Evolutionary conservation across 1,140 invertebrate species (phyloP), one percentile per base, ranked within the genome.

Genomic region (Hesperophylax magnus): DNA sequence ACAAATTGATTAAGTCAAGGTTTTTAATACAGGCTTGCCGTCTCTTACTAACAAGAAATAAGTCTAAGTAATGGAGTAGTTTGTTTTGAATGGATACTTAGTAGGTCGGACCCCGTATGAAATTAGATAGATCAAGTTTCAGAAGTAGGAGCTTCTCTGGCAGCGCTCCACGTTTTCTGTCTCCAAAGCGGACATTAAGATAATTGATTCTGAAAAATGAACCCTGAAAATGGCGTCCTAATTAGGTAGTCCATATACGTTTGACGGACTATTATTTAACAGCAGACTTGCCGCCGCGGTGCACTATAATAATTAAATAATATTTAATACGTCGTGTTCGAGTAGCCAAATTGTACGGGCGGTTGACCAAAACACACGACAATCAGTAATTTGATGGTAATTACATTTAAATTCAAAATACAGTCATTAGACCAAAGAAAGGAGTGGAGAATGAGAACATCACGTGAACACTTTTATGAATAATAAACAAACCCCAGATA

Each of bases 251-350:
- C 1, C 54, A 75, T 34, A 39, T n/a, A 8, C 39, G 24, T 76
- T 58, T 76, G 72, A 52, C 31, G 69, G 14, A 72, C 5, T 69
- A 67, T 1, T 31, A 9, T 52, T 22, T 8, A 14, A 24, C 69
- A 9, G 24, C 8, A 31, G 72, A 20, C 53, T 76, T 60, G 17
- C 72, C 24, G 7, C 15, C 24, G 72, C 27, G 72, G 20, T 76
- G 72, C 72, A 76, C 61, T 76, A 76, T 76, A 18, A 60, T 76
- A 76, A 76, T 76, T 56, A 76, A 76, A 76, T 76, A 56, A 60
- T 76, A 76, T 39, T 27, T 60, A 34, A 76, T 58, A 60, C n/a
- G 27, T 6, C 22, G 72, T 18, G 54, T 34, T 24, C 54, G 54
- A 20, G 31, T n/a, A 34, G 18, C n/a, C 47, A 27, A 72, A 72